Evolutionary conservation across 2,888 invertebrate genomes (phyloP), one percentile per base, ranked within the genome.

Genomic region (Ophioninae sp.): DNA sequence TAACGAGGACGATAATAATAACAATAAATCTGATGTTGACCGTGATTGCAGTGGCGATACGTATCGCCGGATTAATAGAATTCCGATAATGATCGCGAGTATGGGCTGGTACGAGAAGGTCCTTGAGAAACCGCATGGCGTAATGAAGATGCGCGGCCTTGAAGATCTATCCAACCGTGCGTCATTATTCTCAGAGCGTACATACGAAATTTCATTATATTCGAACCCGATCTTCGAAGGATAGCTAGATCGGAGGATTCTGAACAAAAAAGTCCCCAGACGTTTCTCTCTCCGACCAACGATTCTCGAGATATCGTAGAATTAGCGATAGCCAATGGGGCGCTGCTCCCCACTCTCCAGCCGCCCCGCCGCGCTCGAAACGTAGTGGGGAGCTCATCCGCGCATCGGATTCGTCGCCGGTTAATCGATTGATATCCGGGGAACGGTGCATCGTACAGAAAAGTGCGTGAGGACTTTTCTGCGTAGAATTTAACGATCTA

Each of bases 81-180:
- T 63, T 41, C 61, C 65, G 79, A 72, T 79, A 79, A 82, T 75
- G 79, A 79, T 76, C 65, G 17, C 41, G 17, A 67, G 61, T 61
- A 44, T 51, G 17, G 51, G 6, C 17, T 17, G 17, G 17, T 6
- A 51, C 6, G 3, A 72, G 56, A 41, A 23, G 71, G 22, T 17
- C 39, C 69, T 37, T 37, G 81, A 73, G 71, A 44, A 65, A 39
- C 51, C 44, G 13, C 20, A 20, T 6, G 37, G 6, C 30, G 44
- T 51, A 20, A 44, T 37, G 73, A 76, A 81, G 75, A 83, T 71
- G 44, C 72, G 72, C 75, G 79, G 56, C 17, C n/a, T 71, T 20
- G 6, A 7, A n/a, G 63, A 39, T 64, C 51, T 37, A 74, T 79
- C 65, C 65, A 3, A 72, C 41, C 56, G 65, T 10, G 67, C 67